These are phyloP conservation scores for Hypselothyrea guttata DNA, from an alignment of 2,888 invertebrate species.

Conservation along the genomic window DNA sequence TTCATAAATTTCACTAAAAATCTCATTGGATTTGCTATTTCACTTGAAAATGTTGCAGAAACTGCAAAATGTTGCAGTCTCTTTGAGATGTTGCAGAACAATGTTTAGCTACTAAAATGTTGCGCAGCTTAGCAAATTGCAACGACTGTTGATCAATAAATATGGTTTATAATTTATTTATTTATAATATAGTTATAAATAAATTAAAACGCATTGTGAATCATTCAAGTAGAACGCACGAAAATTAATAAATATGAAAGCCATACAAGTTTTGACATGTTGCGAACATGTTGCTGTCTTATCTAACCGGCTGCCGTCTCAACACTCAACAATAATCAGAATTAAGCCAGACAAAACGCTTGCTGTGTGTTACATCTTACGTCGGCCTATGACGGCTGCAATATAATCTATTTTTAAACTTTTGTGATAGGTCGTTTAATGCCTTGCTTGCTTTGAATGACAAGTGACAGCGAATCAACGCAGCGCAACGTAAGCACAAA, in stretches of 20 bases:
- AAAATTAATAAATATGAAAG: constrained; percentile 60
- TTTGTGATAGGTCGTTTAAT: constrained; percentile 55
- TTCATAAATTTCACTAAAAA: no score
- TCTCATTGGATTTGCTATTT: no score
- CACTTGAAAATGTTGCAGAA: no score
- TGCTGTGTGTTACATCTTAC: constrained; percentile 30
- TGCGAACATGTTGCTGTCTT: constrained; percentile 66
- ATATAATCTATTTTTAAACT: constrained; percentile 66
- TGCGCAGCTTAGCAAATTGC: no score
- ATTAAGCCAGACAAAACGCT: constrained; percentile 59
- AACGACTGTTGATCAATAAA: no score
- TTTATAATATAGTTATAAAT: no score
- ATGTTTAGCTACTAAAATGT: no score
- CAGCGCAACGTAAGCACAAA: constrained; percentile 14
- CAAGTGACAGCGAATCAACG: constrained; percentile 63
- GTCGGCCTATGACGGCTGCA: constrained; percentile 18
- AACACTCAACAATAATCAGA: constrained; percentile 63
- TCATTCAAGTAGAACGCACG: background rate
- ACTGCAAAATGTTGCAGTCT: no score
- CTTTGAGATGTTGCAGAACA: no score
- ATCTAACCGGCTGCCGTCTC: constrained; percentile 31
- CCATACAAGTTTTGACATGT: constrained; percentile 63
- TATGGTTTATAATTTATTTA: no score
- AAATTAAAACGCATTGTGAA: no score
- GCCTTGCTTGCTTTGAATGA: constrained; percentile 62